phyloP scores from a whole-genome alignment of 1,140 invertebrate genomes.

The Drosophila setifemur region DNA sequence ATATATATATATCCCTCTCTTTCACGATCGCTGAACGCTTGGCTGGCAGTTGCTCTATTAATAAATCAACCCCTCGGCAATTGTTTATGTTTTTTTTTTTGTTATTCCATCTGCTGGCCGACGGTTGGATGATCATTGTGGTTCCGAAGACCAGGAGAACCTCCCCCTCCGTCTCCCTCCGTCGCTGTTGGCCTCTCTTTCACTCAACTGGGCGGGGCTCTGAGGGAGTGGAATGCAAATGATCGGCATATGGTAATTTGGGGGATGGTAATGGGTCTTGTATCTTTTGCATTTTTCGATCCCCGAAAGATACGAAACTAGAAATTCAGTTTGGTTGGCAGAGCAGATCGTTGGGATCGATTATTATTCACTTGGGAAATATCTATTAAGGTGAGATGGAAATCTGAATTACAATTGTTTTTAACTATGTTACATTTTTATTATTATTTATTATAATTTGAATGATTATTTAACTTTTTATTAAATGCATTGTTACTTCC shows the following conservation, averaged over 20 bases:
- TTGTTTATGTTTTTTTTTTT: background rate
- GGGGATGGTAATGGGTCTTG: background rate
- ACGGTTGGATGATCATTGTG: slow-evolving; percentile 33
- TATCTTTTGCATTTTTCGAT: no score
- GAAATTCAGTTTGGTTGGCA: no score
- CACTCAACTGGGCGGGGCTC: slow-evolving; percentile 7
- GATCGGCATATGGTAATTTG: slow-evolving; percentile 8
- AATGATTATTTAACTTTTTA: no score
- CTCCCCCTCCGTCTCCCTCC: background rate
- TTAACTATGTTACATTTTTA: no score
- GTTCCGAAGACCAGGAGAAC: background rate
- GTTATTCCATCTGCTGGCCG: slow-evolving; percentile 28
- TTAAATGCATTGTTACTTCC: no score
- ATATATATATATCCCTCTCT: background rate
- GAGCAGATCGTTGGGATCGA: no score
- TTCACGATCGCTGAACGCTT: slow-evolving; percentile 30
- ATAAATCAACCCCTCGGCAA: slow-evolving; percentile 59
- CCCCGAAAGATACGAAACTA: no score
- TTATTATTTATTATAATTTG: no score
- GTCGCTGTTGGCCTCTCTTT: background rate
- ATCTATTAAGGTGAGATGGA: no score
- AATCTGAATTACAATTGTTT: no score
- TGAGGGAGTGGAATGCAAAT: slow-evolving; percentile 5
- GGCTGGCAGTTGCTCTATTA: slow-evolving; percentile 47
- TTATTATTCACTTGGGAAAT: no score